These are phyloP conservation scores for Hypomesus transpacificus DNA, from an alignment of 2,113 vertebrate species.

Conservation along the genomic window DNA sequence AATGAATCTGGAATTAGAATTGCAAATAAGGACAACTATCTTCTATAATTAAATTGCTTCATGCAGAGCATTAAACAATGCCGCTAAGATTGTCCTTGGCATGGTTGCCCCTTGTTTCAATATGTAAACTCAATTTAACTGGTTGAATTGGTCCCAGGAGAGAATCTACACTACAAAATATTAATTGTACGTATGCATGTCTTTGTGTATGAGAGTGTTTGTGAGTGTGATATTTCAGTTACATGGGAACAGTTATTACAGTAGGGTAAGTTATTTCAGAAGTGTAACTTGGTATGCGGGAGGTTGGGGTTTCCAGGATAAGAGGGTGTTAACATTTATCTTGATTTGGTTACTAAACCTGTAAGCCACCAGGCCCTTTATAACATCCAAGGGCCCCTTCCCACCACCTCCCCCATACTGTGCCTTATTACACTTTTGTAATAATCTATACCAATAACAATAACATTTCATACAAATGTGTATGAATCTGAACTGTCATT, in stretches of 20 bases:
- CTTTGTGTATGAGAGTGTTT: conserved; percentile 13
- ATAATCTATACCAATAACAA: no score
- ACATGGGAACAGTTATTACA: background rate
- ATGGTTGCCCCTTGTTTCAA: conserved; percentile 14
- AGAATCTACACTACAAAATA: background rate
- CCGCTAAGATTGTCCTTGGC: conserved; percentile 41
- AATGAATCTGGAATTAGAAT: conserved; percentile 26
- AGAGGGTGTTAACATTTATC: no score
- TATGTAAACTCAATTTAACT: conserved; percentile 16
- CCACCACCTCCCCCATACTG: no score
- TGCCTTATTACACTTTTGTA: no score
- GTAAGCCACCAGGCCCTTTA: no score
- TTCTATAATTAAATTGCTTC: conserved; percentile 19
- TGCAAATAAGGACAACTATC: conserved; percentile 29
- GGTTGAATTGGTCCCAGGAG: conserved; percentile 33
- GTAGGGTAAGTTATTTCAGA: no score
- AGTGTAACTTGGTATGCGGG: no score
- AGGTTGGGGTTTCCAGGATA: no score
- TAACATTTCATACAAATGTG: no score
- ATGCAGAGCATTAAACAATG: conserved; percentile 4
- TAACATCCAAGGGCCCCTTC: no score
- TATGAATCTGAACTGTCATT: no score
- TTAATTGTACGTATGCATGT: background rate
- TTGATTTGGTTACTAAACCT: no score
- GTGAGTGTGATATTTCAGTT: background rate